Evolutionary conservation across 2,888 invertebrate genomes (phyloP), one percentile per base, ranked within the genome.

Genomic region (Morpho deidamia): DNA sequence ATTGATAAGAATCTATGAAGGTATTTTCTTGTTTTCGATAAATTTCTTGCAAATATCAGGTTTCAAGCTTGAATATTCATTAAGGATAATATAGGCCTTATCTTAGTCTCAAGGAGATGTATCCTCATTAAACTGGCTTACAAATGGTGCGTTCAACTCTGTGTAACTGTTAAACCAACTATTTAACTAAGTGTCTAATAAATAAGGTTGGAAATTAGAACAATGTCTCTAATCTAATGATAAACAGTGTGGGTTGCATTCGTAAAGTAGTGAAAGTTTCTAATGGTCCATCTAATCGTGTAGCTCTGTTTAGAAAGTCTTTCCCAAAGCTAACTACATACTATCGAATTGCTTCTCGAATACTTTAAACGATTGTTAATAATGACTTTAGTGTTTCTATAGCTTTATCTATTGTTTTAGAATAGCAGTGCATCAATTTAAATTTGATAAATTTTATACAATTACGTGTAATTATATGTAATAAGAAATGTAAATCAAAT

Each of bases 121-220:
- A 58, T 58, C 51, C 53, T 43, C 59, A 53, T 51, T 51, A 39
- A 49, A 48, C 44, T 52, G 56, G 54, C 56, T 56, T 12, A 45
- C n/a, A n/a, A 49, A 56, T 51, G 46, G 59, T 59, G 56, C 56
- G 51, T 39, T 51, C 51, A 50, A 56, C 45, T 34, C 45, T 14
- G 53, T 56, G 49, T 50, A 23, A 23, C 4, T 35, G 32, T 53
- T 39, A 32, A 32, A 33, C 10, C 33, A 11, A 38, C 38, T 9
- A 8, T 35, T 44, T 12, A 38, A 35, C 34, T 38, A 46, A 32
- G 9, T 44, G 4, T 12, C 34, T 10, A 10, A 35, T 45, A 45
- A 8, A 45, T 37, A 35, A 37, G 7, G 7, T 11, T 14, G 14
- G 38, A 32, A 7, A 39, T 39, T 14, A 37, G 14, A 11, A 14